Evolutionary conservation across 2,888 invertebrate genomes (phyloP).

Genomic region (Tupiocoris notatus): DNA sequence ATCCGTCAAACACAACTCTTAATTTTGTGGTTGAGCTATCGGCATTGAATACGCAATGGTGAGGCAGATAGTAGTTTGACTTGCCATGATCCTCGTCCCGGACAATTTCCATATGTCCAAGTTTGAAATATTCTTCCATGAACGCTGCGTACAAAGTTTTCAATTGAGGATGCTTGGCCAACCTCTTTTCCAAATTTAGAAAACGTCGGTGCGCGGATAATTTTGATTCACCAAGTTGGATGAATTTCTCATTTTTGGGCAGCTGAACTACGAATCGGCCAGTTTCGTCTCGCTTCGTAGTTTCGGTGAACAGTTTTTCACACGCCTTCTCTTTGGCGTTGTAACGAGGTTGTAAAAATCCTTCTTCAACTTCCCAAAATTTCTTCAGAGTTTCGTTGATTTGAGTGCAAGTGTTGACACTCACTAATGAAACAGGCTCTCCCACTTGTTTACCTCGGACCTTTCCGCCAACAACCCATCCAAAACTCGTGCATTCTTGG

Average conservation of each 20-base stretch:
- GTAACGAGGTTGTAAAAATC: no score
- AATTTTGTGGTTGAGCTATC: slow-evolving; percentile 50
- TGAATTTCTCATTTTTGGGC: slow-evolving; percentile 28
- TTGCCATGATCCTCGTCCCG: slow-evolving; percentile 3
- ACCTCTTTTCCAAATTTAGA: slow-evolving; percentile 18
- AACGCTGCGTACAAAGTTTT: slow-evolving; percentile 44
- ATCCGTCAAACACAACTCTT: slow-evolving; percentile 52
- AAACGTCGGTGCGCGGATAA: slow-evolving; percentile 29
- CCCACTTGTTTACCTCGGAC: no score
- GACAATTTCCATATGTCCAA: slow-evolving; percentile 49
- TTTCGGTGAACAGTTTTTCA: background rate
- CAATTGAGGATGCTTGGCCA: background rate
- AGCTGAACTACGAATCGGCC: background rate
- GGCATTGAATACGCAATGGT: slow-evolving; percentile 50
- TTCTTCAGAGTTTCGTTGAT: no score
- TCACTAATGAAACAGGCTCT: no score
- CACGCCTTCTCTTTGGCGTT: background rate
- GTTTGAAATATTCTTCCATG: slow-evolving; percentile 34
- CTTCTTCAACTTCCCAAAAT: background rate
- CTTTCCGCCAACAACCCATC: background rate
- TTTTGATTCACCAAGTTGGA: slow-evolving; percentile 32
- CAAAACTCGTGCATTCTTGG: background rate
- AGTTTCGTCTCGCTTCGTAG: background rate
- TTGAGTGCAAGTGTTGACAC: no score
- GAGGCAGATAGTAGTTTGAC: slow-evolving; percentile 50